Base-by-base conservation (phyloP, 2,797 vertebrate species). In the Tympanoctomys barrerae region DNA sequence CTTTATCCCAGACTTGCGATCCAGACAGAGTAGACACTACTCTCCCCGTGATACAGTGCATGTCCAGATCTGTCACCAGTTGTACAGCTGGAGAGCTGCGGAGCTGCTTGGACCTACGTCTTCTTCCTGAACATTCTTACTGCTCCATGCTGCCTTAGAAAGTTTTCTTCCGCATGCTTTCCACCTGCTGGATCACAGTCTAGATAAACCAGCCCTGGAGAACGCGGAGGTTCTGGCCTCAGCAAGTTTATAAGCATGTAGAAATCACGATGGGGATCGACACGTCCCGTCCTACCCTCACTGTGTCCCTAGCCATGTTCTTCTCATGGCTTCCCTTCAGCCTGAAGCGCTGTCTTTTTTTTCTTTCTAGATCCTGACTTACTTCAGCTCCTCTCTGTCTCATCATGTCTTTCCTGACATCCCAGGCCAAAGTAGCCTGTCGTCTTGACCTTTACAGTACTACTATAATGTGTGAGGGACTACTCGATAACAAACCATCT, bases 131-230 rank as follows among this genome's bases (percentile, higher is more conserved):
- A 79, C 31, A 39, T 46, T 18, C 5, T 10, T 18, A 28, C 49
- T n/a, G 28, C 49, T 96, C 28, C 71, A n/a, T 46, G 28, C 83
- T 93, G 36, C n/a, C 26, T 79, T 31, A 57, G 73, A 89, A 92
- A 57, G 28, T 36, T 28, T 7, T n/a, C 22, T 28, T 21, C 39
- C 31, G 14, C 42, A 42, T 26, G 10, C 54, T 87, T 95, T 89
- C 81, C 21, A 87, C 24, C 87, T 91, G 21, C 49, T 66, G 46
- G 80, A 70, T 52, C 28, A 52, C n/a, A 46, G 31, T 42, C 87
- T 62, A 81, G 36, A 71, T 75, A 94, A 94, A 4, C 8, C 61
- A 87, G 91, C 22, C 28, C 66, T 42, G 18, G 78, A 93, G 77
- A 95, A 88, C 18, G 33, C 59, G 68, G 62, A 94, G 16, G 61